Conservation (phyloP, 2,888 invertebrate genomes). For the Gibbula magus region DNA sequence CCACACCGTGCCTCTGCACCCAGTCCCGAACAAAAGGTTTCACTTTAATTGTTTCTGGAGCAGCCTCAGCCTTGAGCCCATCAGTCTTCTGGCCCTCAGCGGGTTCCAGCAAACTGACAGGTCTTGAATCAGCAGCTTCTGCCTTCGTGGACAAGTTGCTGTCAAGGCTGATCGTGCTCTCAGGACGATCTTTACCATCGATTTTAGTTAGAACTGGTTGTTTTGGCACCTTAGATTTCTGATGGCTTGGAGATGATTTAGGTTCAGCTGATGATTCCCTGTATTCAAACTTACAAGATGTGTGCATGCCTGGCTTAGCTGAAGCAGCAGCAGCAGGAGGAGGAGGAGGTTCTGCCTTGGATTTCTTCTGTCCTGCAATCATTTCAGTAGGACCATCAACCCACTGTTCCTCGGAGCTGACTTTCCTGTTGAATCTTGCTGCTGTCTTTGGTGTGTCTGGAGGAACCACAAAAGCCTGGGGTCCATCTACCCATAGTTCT, state of each 20-base stretch:
- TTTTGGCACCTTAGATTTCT: conserved; percentile 39
- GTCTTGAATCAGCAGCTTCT: conserved; percentile 60
- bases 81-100: conserved; percentile 39
- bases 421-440: conserved; percentile 81
- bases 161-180: conserved; percentile 60
- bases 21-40: conserved; percentile 71
- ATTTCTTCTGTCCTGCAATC: conserved; percentile 45
- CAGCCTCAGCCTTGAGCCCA: conserved; percentile 40
- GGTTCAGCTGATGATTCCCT: conserved; percentile 26
- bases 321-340: not conserved
- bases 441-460: conserved; percentile 43
- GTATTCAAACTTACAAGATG: conserved; percentile 36
- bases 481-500: conserved; percentile 98
- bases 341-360: not conserved
- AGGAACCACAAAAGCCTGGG: conserved; percentile 78
- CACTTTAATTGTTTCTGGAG: conserved; percentile 41
- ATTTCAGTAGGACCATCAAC: conserved; percentile 73
- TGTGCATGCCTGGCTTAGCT: conserved; percentile 39
- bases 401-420: conserved; percentile 79
- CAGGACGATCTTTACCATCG: conserved; percentile 60
- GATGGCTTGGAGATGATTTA: conserved; percentile 33
- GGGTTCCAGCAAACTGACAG: conserved; percentile 52
- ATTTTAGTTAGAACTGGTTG: conserved; percentile 46
- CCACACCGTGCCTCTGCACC: conserved; percentile 67
- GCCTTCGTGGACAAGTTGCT: conserved; percentile 57